phyloP scores from a whole-genome alignment of 2,888 invertebrate species.

The Sphinx pinastri region DNA sequence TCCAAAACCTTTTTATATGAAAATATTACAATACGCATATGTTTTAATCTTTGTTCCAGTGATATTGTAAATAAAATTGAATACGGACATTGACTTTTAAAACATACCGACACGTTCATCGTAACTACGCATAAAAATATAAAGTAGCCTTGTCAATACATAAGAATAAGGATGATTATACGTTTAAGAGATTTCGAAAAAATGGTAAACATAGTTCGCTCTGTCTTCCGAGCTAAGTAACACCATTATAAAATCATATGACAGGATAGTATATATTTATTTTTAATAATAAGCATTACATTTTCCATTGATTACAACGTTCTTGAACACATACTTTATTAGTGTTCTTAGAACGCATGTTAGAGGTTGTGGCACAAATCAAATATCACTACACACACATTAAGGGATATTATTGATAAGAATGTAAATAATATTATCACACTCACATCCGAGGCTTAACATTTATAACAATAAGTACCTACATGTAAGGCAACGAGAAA shows the following conservation, averaged over 20 bases:
- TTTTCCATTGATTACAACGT: not conserved
- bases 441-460: conserved; percentile 52
- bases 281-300: too few species aligned
- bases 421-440: conserved; percentile 49
- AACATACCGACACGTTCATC: conserved; percentile 60
- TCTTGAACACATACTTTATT: not conserved
- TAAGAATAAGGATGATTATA: not conserved
- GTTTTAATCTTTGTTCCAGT: not conserved
- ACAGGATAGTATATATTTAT: too few species aligned
- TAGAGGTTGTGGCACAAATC: too few species aligned
- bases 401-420: conserved; percentile 22
- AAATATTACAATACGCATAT: not conserved
- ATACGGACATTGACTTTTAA: conserved; percentile 56
- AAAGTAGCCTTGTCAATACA: conserved; percentile 44
- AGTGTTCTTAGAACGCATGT: too few species aligned
- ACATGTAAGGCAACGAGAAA: conserved; percentile 66
- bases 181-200: too few species aligned
- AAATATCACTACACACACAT: conserved; percentile 6
- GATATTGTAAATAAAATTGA: conserved; percentile 31
- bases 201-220: too few species aligned
- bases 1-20: too few species aligned
- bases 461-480: conserved; percentile 63
- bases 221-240: too few species aligned
- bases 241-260: too few species aligned
- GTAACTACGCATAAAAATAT: conserved; percentile 33